phyloP scores from a whole-genome alignment of 2,797 vertebrate species.

The Clangula hyemalis region DNA sequence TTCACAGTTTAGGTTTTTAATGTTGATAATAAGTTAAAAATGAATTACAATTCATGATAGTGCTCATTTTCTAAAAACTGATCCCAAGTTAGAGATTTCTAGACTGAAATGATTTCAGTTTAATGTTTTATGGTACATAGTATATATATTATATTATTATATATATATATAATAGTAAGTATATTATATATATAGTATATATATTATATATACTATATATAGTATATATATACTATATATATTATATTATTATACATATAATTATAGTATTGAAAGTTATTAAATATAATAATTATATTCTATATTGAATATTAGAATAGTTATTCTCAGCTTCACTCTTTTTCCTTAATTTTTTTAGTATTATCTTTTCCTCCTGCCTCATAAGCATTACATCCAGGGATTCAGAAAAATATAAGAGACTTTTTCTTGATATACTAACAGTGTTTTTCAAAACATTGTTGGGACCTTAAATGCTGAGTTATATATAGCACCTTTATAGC shows the following conservation, averaged over 20 bases:
- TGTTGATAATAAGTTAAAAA: not conserved
- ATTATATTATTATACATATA: too few species aligned
- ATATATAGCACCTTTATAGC: not conserved
- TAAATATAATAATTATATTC: not conserved
- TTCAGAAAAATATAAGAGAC: not conserved
- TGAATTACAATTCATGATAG: not conserved
- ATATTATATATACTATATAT: too few species aligned
- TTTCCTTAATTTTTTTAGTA: not conserved
- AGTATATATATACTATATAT: too few species aligned
- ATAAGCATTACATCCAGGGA: not conserved
- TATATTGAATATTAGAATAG: not conserved
- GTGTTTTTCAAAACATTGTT: not conserved
- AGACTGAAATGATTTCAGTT: not conserved
- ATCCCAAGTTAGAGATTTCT: not conserved
- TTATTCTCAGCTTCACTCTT: not conserved
- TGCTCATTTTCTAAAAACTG: not conserved
- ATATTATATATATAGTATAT: too few species aligned
- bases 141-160: too few species aligned
- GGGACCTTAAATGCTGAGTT: not conserved
- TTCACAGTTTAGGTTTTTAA: not conserved
- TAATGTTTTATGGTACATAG: not conserved
- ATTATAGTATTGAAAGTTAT: too few species aligned
- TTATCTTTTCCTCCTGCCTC: not conserved
- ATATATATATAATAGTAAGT: too few species aligned
- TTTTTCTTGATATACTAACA: not conserved